These are phyloP conservation scores for Epinephelus malabaricus DNA, from an alignment of 2,797 vertebrate genomes.

Conservation along the genomic window DNA sequence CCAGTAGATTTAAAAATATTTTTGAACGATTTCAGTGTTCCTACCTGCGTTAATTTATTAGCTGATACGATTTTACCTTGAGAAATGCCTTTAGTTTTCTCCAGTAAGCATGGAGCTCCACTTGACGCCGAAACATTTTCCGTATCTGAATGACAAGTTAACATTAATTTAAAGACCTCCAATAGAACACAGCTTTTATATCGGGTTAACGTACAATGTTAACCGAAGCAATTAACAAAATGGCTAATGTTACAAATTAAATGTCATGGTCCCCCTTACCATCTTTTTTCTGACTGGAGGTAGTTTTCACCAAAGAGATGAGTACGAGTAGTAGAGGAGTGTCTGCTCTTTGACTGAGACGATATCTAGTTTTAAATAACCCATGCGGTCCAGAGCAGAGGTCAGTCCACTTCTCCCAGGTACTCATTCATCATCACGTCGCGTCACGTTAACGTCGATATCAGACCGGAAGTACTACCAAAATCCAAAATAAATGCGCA, in stretches of 20 bases:
- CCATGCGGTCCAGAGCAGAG: background rate
- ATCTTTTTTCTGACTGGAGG: background rate
- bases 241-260: background rate
- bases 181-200: background rate
- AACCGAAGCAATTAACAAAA: background rate
- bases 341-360: rapidly evolving
- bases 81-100: slow-evolving; percentile 81
- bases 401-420: background rate
- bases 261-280: slow-evolving; percentile 12
- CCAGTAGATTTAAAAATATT: no score
- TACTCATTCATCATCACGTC: background rate
- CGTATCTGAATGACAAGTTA: slow-evolving; percentile 48
- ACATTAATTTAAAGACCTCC: background rate
- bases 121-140: slow-evolving; percentile 70
- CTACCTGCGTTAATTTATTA: background rate
- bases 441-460: no score
- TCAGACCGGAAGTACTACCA: no score
- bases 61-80: slow-evolving; percentile 77
- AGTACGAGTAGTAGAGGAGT: background rate
- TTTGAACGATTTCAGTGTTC: background rate
- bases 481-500: no score
- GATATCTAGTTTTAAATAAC: background rate
- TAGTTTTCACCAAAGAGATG: background rate
- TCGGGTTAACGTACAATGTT: no score
- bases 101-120: slow-evolving; percentile 78